Evolutionary conservation across 1,140 invertebrate species (phyloP).

Genomic region (Octopus sinensis): DNA sequence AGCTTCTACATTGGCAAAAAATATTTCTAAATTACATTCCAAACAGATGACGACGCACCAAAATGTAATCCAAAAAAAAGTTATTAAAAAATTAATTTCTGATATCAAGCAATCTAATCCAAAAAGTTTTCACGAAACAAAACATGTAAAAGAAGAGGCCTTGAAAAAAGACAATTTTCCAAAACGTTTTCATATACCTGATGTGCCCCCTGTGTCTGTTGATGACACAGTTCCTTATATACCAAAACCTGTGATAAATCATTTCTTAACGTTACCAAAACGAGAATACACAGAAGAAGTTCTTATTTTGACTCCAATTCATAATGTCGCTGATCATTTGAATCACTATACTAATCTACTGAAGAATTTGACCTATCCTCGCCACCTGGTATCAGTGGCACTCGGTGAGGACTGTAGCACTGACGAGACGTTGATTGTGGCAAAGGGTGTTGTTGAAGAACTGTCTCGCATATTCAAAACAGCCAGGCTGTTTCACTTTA

Average conservation of each 20-base stretch:
- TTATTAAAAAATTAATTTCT: neutral
- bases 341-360: conserved; percentile 33
- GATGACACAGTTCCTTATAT: conserved; percentile 35
- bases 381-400: conserved; percentile 42
- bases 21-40: too few relatives aligned
- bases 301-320: conserved; percentile 48
- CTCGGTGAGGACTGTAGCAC: conserved; percentile 51
- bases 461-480: conserved; percentile 33
- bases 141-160: neutral
- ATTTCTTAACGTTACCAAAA: conserved; percentile 27
- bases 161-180: neutral
- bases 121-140: neutral
- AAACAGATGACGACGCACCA: too few relatives aligned
- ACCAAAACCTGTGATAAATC: conserved; percentile 26
- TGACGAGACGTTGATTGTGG: conserved; percentile 38
- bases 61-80: neutral
- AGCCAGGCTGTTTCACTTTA: conserved; percentile 35
- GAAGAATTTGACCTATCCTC: conserved; percentile 44
- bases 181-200: conserved; percentile 23
- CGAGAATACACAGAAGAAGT: conserved; percentile 29
- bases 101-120: neutral
- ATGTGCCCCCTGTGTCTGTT: conserved; percentile 34
- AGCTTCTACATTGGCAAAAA: too few relatives aligned
- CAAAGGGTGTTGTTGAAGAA: conserved; percentile 29
- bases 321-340: conserved; percentile 38